A percentile compares a stretch with the other conserved stretches of the same genome.
Conservation (phyloP, 2,113 vertebrate species). For the Astur gentilis region DNA sequence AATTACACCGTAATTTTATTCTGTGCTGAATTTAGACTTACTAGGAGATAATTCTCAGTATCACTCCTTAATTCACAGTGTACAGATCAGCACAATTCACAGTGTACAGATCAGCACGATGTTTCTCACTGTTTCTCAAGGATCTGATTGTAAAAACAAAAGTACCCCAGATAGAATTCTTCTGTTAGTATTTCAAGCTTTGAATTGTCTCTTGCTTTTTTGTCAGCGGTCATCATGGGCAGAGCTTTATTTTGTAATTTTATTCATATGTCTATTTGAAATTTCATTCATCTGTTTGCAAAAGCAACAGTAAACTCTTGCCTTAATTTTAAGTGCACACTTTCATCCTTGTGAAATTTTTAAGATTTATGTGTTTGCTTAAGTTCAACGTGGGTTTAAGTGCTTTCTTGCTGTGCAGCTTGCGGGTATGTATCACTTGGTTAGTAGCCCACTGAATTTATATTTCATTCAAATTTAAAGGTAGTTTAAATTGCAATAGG, state of each 20-base stretch:
- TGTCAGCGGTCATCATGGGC: not conserved
- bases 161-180: not conserved
- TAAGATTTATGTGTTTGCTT: not conserved
- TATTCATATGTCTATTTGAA: not conserved
- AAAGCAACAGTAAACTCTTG: not conserved
- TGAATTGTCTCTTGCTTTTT: not conserved
- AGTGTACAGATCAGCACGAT: not conserved
- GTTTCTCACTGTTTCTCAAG: not conserved
- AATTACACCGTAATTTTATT: slow-evolving; percentile 5
- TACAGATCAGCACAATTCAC: not conserved
- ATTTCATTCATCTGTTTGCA: not conserved
- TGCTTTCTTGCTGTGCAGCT: not conserved
- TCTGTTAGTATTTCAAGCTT: not conserved
- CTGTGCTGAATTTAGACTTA: slow-evolving; percentile 9
- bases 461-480: not conserved
- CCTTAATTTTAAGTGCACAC: not conserved
- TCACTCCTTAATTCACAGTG: not conserved
- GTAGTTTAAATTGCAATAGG: not conserved
- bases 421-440: not conserved
- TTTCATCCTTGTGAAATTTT: not conserved
- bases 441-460: not conserved
- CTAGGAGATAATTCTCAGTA: not conserved
- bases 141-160: not conserved
- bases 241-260: not conserved
- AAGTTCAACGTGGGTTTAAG: not conserved